These are phyloP conservation scores for Dasysyrphus albostriatus DNA, from an alignment of 2,888 invertebrate species.

Conservation along the genomic window DNA sequence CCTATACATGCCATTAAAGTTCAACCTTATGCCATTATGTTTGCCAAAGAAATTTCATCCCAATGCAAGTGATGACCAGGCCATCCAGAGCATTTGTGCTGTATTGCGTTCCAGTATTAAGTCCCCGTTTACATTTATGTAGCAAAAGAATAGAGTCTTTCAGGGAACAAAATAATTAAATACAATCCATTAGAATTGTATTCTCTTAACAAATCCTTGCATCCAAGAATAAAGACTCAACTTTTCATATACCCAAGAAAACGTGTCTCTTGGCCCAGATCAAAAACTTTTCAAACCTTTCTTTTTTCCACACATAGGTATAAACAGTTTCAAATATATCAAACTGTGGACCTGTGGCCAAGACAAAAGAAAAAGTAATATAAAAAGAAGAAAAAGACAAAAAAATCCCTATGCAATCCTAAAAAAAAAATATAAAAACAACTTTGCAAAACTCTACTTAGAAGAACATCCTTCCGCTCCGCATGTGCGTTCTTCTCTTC, in stretches of 20 bases:
- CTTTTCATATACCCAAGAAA: not conserved
- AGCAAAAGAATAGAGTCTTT: not conserved
- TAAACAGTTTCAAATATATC: slow-evolving; percentile 2
- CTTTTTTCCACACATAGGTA: not conserved
- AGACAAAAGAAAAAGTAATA: slow-evolving; percentile 18
- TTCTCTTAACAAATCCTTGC: not conserved
- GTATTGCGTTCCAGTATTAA: not conserved
- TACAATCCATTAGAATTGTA: not conserved
- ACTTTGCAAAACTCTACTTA: slow-evolving; percentile 31
- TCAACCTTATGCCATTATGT: not conserved
- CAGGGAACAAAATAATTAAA: not conserved
- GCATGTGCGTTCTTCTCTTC: slow-evolving; percentile 40
- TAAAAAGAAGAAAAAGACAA: not conserved
- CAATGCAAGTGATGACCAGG: not conserved
- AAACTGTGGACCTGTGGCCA: slow-evolving; percentile 23
- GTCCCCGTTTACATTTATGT: not conserved
- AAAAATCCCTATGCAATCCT: not conserved
- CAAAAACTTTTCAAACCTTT: slow-evolving; percentile 7
- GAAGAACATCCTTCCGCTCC: slow-evolving; percentile 53
- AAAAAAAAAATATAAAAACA: slow-evolving; percentile 17
- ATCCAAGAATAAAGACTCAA: not conserved
- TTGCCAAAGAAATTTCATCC: not conserved
- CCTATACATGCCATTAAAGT: too few species aligned
- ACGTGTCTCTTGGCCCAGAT: slow-evolving; percentile 24
- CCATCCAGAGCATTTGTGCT: not conserved